phyloP scores from a whole-genome alignment of 2,888 invertebrate genomes.

The Drosophila tripunctata region DNA sequence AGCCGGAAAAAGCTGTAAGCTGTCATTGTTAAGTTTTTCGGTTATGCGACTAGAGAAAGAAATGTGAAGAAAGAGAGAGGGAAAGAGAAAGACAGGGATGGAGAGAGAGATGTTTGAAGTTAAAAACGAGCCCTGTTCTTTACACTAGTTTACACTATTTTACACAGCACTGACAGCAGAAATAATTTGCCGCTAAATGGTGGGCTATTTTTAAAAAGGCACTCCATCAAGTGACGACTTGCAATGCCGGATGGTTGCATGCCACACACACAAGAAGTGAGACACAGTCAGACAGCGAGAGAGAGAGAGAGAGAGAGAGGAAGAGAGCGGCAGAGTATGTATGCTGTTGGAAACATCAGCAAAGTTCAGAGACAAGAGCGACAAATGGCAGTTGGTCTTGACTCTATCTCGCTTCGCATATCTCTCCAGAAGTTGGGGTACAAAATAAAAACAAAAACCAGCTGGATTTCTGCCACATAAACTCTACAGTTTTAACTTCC shows the following conservation, averaged over 20 bases:
- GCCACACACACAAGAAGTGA: constrained; percentile 25
- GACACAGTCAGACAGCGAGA: not conserved
- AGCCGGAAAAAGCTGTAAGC: constrained; percentile 4
- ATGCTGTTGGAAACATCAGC: not conserved
- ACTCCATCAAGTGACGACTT: constrained; percentile 48
- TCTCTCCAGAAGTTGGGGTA: constrained; percentile 12
- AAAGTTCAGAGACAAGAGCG: constrained; percentile 10
- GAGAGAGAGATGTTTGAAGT: not conserved
- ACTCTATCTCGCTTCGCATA: constrained; percentile 9
- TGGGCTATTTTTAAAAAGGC: constrained; percentile 59
- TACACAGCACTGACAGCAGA: constrained; percentile 55
- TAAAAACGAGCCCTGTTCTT: constrained; percentile 17
- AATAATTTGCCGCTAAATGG: constrained; percentile 62
- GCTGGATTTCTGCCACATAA: constrained; percentile 11
- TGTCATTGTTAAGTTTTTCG: not conserved
- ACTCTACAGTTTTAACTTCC: constrained; percentile 1
- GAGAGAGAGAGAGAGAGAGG: not conserved
- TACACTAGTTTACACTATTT: constrained; percentile 33
- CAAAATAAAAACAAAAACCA: too few relatives aligned
- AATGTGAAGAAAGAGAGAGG: not conserved
- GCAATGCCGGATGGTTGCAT: constrained; percentile 47
- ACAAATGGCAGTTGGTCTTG: constrained; percentile 13
- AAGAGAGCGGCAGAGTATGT: not conserved
- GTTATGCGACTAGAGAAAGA: not conserved
- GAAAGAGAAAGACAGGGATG: not conserved